A percentile compares a stretch with the other conserved stretches of the same genome.
Conservation (phyloP, 2,797 vertebrate genomes). For the Tolypeutes matacus region DNA sequence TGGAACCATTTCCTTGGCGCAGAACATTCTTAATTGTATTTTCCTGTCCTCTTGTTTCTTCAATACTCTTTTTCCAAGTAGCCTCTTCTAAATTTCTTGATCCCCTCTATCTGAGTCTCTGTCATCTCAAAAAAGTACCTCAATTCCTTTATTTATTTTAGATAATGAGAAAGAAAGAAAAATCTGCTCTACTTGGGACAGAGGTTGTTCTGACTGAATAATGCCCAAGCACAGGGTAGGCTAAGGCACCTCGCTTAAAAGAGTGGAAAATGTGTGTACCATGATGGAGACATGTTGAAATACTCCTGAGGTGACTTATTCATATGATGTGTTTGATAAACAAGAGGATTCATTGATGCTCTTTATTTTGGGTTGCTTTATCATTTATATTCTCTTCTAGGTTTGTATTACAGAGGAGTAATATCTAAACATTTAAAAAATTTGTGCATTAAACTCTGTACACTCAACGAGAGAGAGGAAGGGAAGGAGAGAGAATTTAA, state of each 20-base stretch:
- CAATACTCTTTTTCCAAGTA: background rate
- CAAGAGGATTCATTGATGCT: background rate
- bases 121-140: slow-evolving; percentile 41
- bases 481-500: slow-evolving; percentile 11
- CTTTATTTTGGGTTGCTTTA: slow-evolving; percentile 12
- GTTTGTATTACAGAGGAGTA: background rate
- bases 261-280: background rate
- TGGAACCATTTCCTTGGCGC: background rate
- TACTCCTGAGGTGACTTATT: background rate
- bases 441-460: slow-evolving; percentile 1
- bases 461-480: background rate
- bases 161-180: slow-evolving; percentile 28
- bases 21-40: slow-evolving; percentile 7
- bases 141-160: slow-evolving; percentile 19
- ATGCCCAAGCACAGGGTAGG: background rate
- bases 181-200: background rate
- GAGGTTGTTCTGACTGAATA: background rate
- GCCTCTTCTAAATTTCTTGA: background rate
- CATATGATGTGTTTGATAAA: slow-evolving; percentile 33
- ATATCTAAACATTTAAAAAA: slow-evolving; percentile 14
- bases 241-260: background rate
- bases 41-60: slow-evolving; percentile 32
- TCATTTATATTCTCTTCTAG: background rate
- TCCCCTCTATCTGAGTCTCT: background rate
- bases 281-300: background rate